A percentile compares a stretch with the other conserved stretches of the same genome.
Evolutionary conservation across 2,113 vertebrate species (phyloP).

Genomic region (Seriola aureovittata): DNA sequence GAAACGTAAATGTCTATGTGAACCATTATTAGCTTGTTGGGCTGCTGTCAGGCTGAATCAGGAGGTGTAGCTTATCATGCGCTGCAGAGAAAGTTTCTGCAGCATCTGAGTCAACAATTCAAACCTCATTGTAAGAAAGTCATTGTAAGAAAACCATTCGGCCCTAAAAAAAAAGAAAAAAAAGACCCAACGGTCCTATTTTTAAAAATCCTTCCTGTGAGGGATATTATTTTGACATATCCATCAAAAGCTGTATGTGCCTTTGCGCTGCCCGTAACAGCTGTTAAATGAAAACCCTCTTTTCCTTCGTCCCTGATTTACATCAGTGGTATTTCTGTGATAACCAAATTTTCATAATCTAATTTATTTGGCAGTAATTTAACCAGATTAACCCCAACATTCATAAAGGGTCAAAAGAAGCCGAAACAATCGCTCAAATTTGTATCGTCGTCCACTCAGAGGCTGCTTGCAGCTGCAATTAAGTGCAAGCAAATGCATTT

Average conservation of each 20-base stretch:
- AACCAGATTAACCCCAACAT: constrained; percentile 60
- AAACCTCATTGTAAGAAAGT: constrained; percentile 45
- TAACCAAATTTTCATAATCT: constrained; percentile 49
- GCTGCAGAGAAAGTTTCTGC: constrained; percentile 65
- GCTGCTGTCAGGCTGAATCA: constrained; percentile 71
- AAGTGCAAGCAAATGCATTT: constrained; percentile 67
- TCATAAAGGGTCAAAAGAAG: constrained; percentile 54
- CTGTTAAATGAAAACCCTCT: constrained; percentile 11
- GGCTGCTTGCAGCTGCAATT: constrained; percentile 58
- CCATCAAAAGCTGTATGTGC: constrained; percentile 20
- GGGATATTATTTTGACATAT: constrained; percentile 28
- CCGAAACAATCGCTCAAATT: constrained; percentile 61
- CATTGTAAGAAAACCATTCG: constrained; percentile 15
- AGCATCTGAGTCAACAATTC: constrained; percentile 58
- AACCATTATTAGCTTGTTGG: constrained; percentile 66
- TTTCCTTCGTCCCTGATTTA: neutral
- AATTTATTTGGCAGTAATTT: constrained; percentile 63
- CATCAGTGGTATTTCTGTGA: neutral
- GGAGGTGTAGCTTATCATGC: constrained; percentile 59
- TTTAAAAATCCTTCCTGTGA: constrained; percentile 26
- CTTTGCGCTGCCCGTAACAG: neutral
- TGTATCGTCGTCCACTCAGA: constrained; percentile 64
- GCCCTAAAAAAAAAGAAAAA: constrained; percentile 22
- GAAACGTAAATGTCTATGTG: constrained; percentile 41
- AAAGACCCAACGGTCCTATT: constrained; percentile 13